Conservation (phyloP, 2,888 invertebrate species). For the Loripinus fragilis region DNA sequence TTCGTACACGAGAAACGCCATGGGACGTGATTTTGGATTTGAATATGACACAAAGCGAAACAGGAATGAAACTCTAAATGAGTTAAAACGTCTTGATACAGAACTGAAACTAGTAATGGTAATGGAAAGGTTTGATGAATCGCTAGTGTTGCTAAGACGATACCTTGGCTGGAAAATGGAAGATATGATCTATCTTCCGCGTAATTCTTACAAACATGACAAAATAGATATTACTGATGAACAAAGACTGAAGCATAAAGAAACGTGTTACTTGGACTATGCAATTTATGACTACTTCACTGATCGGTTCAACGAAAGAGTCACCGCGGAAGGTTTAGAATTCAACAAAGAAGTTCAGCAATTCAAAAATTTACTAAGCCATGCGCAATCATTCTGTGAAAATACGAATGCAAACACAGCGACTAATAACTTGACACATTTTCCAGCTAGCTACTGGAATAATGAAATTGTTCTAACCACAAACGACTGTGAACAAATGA, state of each 20-base stretch:
- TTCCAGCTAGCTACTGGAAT: conserved; percentile 23
- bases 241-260: conserved; percentile 29
- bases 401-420: too few species aligned
- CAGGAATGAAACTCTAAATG: conserved; percentile 7
- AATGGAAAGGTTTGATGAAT: conserved; percentile 46
- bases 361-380: conserved; percentile 21
- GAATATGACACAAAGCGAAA: neutral
- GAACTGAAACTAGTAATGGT: conserved; percentile 40
- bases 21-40: conserved; percentile 52
- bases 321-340: conserved; percentile 4
- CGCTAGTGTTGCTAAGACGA: conserved; percentile 40
- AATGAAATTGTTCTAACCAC: conserved; percentile 2
- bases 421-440: neutral
- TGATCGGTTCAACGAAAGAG: conserved; percentile 21
- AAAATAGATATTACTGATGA: neutral
- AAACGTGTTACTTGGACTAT: conserved; percentile 43
- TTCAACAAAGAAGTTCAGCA: conserved; percentile 42
- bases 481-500: conserved; percentile 22
- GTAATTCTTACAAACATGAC: conserved; percentile 29
- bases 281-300: conserved; percentile 37
- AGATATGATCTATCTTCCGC: conserved; percentile 36
- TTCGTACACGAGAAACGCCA: conserved; percentile 47
- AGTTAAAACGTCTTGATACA: conserved; percentile 13
- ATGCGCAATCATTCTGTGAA: conserved; percentile 33
- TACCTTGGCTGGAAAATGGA: conserved; percentile 33